These are phyloP conservation scores for Helicoverpa armigera DNA, from an alignment of 1,140 invertebrate species.

Conservation along the genomic window DNA sequence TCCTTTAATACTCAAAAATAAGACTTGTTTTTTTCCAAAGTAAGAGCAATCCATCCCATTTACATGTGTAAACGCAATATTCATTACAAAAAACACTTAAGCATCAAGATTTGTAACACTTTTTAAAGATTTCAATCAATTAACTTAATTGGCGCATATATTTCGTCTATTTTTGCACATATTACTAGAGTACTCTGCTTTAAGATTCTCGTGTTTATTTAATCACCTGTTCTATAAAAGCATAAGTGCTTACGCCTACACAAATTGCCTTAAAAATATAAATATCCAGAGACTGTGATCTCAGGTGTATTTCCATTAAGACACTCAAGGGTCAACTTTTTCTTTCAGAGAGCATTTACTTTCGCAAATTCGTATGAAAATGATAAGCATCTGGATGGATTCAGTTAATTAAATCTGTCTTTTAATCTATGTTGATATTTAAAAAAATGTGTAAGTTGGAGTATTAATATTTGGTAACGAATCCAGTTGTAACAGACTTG, in stretches of 20 bases:
- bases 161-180: too few species aligned
- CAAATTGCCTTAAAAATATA: background rate
- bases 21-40: too few species aligned
- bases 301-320: slow-evolving; percentile 27
- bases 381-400: slow-evolving; percentile 16
- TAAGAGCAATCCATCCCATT: too few species aligned
- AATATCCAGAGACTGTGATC: background rate
- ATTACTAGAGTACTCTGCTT: too few species aligned
- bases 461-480: too few species aligned
- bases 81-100: too few species aligned
- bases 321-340: slow-evolving; percentile 7
- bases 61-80: too few species aligned
- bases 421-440: background rate
- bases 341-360: slow-evolving; percentile 12
- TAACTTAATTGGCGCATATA: too few species aligned
- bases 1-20: too few species aligned
- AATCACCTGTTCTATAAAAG: background rate
- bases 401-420: slow-evolving; percentile 18
- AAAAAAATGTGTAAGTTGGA: background rate
- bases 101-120: too few species aligned
- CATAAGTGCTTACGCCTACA: background rate
- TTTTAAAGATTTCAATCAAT: too few species aligned
- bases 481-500: too few species aligned
- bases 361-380: slow-evolving; percentile 25
- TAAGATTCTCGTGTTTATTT: background rate